phyloP scores from a whole-genome alignment of 2,888 invertebrate genomes.

The Drosophila hamatofila region DNA sequence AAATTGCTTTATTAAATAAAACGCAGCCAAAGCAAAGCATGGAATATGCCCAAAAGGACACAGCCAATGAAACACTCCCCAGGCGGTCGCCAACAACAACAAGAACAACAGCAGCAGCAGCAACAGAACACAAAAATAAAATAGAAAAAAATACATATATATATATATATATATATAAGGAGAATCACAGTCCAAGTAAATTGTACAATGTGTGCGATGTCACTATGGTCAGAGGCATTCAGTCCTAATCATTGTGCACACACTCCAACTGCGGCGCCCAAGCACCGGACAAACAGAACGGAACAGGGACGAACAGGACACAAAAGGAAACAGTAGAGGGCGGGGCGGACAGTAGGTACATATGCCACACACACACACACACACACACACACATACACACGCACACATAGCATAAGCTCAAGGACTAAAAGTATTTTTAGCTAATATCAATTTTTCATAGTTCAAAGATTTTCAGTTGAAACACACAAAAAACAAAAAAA shows the following conservation, averaged over 20 bases:
- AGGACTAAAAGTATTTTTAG: slow-evolving; percentile 79
- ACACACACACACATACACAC: slow-evolving; percentile 14
- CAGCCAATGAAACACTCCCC: slow-evolving; percentile 39
- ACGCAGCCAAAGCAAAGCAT: slow-evolving; percentile 71
- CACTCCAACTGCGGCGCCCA: slow-evolving; percentile 60
- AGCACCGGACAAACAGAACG: slow-evolving; percentile 34
- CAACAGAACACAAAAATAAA: slow-evolving; percentile 21
- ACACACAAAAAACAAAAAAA: slow-evolving; percentile 36
- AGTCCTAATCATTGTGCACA: slow-evolving; percentile 78
- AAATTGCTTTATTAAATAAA: slow-evolving; percentile 82
- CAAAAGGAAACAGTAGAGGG: slow-evolving; percentile 44
- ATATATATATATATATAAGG: slow-evolving; percentile 15
- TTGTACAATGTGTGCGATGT: slow-evolving; percentile 78
- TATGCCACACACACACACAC: slow-evolving; percentile 28
- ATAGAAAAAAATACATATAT: slow-evolving; percentile 10
- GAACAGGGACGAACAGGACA: slow-evolving; percentile 37
- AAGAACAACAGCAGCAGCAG: background rate
- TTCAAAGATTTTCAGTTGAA: slow-evolving; percentile 77
- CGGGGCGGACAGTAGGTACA: slow-evolving; percentile 27
- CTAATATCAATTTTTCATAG: slow-evolving; percentile 82
- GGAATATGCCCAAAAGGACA: slow-evolving; percentile 64
- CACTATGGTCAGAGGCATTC: slow-evolving; percentile 67
- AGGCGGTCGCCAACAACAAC: slow-evolving; percentile 11
- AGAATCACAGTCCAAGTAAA: slow-evolving; percentile 70
- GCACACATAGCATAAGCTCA: slow-evolving; percentile 41